Evolutionary conservation across 2,888 invertebrate genomes (phyloP), one percentile per base, ranked within the genome.

Genomic region (Euzophera pinguis): DNA sequence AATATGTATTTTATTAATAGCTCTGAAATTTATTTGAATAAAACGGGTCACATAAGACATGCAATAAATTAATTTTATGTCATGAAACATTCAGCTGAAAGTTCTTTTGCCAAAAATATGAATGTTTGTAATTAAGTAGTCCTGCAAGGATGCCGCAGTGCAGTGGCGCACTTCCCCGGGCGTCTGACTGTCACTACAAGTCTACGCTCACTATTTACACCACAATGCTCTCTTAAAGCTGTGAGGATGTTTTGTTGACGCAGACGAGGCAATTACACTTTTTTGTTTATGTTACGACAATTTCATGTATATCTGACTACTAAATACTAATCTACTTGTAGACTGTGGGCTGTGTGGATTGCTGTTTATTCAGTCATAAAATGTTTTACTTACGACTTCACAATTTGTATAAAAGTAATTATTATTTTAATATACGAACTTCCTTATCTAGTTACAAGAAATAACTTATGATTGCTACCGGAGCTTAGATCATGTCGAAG

Each of bases 141-240:
- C n/a, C n/a, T n/a, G n/a, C n/a, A n/a, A n/a, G 6, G 68, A 64
- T 82, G 78, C 70, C 83, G 81, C 84, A 84, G 74, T 84, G 83
- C 84, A 80, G 85, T 67, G 72, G 76, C 77, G 77, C 78, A 73
- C 69, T 77, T 71, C 78, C 56, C 61, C 9, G 59, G 67, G 39
- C 29, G 14, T 9, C 63, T 58, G 57, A 59, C 56, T 53, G 34
- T 53, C 48, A 1, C 17, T 29, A n/a, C 32, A 39, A 7, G 16
- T 14, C 22, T 27, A 45, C 32, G 32, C 14, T 14, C 10, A 29
- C 14, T 12, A 13, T 45, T 32, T 9, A 29, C 45, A 45, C 45
- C 32, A 45, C 45, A 34, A 32, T 29, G 16, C 14, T 32, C 43
- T 13, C 12, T 27, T 52, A 54, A 29, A 8, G 64, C 60, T 63